Percentiles rank a stretch among this genome's conserved stretches.
Evolutionary conservation across 2,113 vertebrate genomes (phyloP).

Genomic region (Centrocercus urophasianus): DNA sequence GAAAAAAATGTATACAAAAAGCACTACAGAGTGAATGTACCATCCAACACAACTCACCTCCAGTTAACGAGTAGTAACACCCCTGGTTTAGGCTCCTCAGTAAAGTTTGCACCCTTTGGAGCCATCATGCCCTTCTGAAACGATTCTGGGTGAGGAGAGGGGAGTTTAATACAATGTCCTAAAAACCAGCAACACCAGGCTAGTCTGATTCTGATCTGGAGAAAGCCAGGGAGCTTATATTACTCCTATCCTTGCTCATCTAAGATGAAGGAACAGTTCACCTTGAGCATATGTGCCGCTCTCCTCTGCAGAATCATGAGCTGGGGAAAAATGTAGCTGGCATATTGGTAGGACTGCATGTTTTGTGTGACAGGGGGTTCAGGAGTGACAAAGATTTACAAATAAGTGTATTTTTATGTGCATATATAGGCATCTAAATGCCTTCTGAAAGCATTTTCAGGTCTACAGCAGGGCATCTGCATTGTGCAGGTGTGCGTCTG

Average conservation of each 20-base stretch:
- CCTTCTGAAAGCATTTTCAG: conserved; percentile 10
- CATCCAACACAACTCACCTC: not conserved
- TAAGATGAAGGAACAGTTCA: conserved; percentile 22
- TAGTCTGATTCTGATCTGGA: not conserved
- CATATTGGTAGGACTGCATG: not conserved
- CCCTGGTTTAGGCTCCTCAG: conserved; percentile 26
- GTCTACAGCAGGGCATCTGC: not conserved
- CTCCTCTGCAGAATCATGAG: not conserved
- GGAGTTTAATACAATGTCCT: not conserved
- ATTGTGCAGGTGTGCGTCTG: conserved; percentile 54
- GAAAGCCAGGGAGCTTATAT: not conserved
- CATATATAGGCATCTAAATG: not conserved
- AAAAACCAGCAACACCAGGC: not conserved
- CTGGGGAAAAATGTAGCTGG: not conserved
- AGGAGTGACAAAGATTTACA: not conserved
- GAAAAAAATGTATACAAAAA: not conserved
- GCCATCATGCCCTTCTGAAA: not conserved
- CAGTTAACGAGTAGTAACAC: not conserved
- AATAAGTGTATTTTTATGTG: not conserved
- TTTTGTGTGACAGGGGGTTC: not conserved
- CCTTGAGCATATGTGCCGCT: not conserved
- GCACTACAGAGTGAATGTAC: not conserved
- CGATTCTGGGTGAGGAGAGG: not conserved
- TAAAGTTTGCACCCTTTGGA: not conserved
- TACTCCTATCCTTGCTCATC: not conserved